Conservation (phyloP, 2,888 invertebrate genomes). For the Melieria picta region DNA sequence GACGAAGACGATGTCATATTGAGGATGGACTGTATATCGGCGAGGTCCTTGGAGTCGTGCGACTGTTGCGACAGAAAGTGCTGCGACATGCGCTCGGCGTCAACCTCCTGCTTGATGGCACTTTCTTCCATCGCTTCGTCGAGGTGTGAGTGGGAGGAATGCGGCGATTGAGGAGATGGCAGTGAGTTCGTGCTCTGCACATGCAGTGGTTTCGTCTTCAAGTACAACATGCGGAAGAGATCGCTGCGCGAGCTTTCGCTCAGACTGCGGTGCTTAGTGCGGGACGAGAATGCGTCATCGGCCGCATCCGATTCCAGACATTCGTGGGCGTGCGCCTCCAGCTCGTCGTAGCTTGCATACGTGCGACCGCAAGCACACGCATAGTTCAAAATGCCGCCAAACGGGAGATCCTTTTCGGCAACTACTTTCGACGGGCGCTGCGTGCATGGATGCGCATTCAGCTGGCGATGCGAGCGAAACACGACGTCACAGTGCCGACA, state of each 20-base stretch:
- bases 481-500: constrained; percentile 79
- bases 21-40: constrained; percentile 86
- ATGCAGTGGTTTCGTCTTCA: constrained; percentile 75
- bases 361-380: constrained; percentile 79
- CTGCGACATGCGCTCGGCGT: constrained; percentile 44
- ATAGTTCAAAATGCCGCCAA: constrained; percentile 81
- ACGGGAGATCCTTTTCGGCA: constrained; percentile 71
- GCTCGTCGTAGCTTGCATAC: constrained; percentile 76
- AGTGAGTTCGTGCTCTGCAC: constrained; percentile 58
- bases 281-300: constrained; percentile 32
- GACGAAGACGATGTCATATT: constrained; percentile 75
- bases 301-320: constrained; percentile 54
- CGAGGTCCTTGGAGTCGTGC: constrained; percentile 78
- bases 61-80: constrained; percentile 48
- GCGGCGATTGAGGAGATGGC: constrained; percentile 42
- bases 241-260: constrained; percentile 70
- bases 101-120: constrained; percentile 53
- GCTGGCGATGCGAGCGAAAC: constrained; percentile 78
- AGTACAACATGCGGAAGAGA: constrained; percentile 83
- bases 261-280: constrained; percentile 41
- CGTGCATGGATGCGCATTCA: constrained; percentile 76
- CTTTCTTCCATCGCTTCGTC: constrained; percentile 3
- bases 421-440: constrained; percentile 34
- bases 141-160: constrained; percentile 17
- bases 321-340: constrained; percentile 74